Conservation (phyloP, 2,113 vertebrate genomes). For the Salminus brasiliensis region DNA sequence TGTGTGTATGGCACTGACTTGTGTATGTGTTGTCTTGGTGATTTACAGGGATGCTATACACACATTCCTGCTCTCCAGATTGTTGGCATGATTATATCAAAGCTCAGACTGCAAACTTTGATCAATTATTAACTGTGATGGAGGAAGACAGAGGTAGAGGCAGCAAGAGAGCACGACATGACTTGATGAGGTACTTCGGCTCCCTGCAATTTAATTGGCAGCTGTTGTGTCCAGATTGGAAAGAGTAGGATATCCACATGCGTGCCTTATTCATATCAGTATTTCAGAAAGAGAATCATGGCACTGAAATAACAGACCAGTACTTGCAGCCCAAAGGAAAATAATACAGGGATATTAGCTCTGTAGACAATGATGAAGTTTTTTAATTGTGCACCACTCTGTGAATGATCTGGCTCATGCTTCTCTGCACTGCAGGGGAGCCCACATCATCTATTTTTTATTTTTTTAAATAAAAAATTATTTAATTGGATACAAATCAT, state of each 20-base stretch:
- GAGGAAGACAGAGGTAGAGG: conserved; percentile 26
- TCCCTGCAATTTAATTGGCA: conserved; percentile 53
- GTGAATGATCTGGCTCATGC: neutral
- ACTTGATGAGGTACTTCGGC: conserved; percentile 41
- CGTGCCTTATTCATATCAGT: conserved; percentile 46
- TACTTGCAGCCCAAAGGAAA: neutral
- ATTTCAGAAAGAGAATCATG: conserved; percentile 25
- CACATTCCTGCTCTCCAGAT: conserved; percentile 44
- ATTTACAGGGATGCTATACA: conserved; percentile 14
- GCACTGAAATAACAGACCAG: conserved; percentile 16
- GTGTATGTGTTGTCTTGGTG: neutral
- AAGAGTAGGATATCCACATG: conserved; percentile 34
- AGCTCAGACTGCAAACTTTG: conserved; percentile 77
- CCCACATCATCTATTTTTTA: no score
- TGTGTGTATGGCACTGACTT: neutral
- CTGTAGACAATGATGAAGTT: neutral
- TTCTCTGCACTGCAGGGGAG: no score
- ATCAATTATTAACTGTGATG: conserved; percentile 75
- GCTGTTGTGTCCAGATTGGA: conserved; percentile 54
- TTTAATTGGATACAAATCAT: no score
- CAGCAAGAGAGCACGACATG: conserved; percentile 20
- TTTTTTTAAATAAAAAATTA: no score
- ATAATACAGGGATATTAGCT: neutral
- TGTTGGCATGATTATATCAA: conserved; percentile 75
- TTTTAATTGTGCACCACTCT: neutral